A percentile compares a stretch with the other conserved stretches of the same genome.
These are phyloP conservation scores for Micropterix aruncella DNA, from an alignment of 2,888 invertebrate genomes.

Conservation along the genomic window DNA sequence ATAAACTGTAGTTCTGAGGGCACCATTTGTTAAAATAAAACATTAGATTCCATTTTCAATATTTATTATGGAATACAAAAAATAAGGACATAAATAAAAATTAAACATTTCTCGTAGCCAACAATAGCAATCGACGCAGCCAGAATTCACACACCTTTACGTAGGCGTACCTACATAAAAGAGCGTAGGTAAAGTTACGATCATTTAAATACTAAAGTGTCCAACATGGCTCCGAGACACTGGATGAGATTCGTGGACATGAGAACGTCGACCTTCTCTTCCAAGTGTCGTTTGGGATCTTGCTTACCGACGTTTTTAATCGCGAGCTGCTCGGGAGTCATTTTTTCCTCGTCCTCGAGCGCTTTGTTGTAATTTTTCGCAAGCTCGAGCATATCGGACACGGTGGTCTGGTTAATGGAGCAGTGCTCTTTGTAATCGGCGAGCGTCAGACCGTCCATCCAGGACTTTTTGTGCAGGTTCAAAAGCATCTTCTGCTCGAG, in stretches of 20 bases:
- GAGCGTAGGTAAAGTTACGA: constrained; percentile 13
- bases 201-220: constrained; percentile 46
- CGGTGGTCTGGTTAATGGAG: constrained; percentile 83
- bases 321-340: constrained; percentile 97
- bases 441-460: constrained; percentile 91
- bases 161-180: too few relatives aligned
- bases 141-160: too few relatives aligned
- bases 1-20: too few relatives aligned
- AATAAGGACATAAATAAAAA: too few relatives aligned
- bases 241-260: constrained; percentile 98
- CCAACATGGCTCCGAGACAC: constrained; percentile 93
- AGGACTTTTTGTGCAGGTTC: constrained; percentile 96
- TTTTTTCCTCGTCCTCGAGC: constrained; percentile 96
- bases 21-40: too few relatives aligned
- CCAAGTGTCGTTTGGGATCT: constrained; percentile 97
- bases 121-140: too few relatives aligned
- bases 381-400: constrained; percentile 91
- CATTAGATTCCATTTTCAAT: too few relatives aligned
- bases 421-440: constrained; percentile 90
- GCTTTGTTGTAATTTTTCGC: constrained; percentile 98
- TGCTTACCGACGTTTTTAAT: constrained; percentile 99
- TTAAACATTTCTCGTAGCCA: too few relatives aligned
- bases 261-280: constrained; percentile 92
- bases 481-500: constrained; percentile 98
- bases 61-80: too few relatives aligned